phyloP scores from a whole-genome alignment of 2,113 vertebrate species.

The Cynoglossus semilaevis region DNA sequence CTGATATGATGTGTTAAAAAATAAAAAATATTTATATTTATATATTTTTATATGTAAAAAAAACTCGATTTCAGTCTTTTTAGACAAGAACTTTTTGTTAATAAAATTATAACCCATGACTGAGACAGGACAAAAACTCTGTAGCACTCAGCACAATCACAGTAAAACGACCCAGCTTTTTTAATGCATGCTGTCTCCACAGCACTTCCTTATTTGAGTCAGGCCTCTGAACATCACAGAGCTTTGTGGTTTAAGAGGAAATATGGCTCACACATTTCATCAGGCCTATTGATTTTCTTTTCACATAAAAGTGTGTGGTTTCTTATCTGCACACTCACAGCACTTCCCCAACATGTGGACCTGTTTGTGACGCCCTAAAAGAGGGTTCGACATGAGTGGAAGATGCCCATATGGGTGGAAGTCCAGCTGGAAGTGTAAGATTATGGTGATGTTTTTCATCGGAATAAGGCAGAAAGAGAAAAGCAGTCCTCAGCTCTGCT shows the following conservation, averaged over 20 bases:
- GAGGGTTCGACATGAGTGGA: conserved; percentile 19
- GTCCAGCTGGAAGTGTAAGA: too few species aligned
- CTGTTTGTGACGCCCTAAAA: conserved; percentile 33
- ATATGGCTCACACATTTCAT: conserved; percentile 22
- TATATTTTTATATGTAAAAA: too few species aligned
- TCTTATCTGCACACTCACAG: conserved; percentile 60
- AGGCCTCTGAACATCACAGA: conserved; percentile 13
- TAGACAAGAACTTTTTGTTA: too few species aligned
- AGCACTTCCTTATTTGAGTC: conserved; percentile 12
- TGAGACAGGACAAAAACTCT: background rate
- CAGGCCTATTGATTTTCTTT: conserved; percentile 42
- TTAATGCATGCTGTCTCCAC: background rate
- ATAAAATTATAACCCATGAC: too few species aligned
- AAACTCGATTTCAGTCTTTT: too few species aligned
- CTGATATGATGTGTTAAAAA: too few species aligned
- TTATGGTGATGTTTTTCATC: too few species aligned
- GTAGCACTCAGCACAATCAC: conserved; percentile 4
- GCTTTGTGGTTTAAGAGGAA: conserved; percentile 39
- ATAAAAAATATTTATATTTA: too few species aligned
- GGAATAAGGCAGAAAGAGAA: too few species aligned
- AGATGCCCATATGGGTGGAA: conserved; percentile 48
- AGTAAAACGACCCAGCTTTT: conserved; percentile 2
- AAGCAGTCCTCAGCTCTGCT: too few species aligned
- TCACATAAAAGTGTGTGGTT: conserved; percentile 27
- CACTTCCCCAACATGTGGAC: conserved; percentile 54